Conservation (phyloP, 2,888 invertebrate genomes). For the Tigriopus californicus region DNA sequence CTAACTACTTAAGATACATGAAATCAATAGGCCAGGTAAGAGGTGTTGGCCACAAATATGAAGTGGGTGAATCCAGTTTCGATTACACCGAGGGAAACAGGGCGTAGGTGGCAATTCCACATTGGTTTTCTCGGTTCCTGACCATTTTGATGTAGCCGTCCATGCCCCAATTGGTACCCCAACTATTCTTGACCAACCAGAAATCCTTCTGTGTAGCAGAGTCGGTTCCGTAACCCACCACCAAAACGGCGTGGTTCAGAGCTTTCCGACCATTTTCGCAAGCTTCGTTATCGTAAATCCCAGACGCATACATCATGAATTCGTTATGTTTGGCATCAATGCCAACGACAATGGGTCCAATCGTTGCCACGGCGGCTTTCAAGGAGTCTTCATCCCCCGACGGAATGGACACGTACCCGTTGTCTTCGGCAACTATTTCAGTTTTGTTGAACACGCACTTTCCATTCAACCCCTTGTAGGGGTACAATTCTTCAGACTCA, state of each 20-base stretch:
- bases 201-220: slow-evolving; percentile 41
- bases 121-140: slow-evolving; percentile 60
- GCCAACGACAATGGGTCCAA: slow-evolving; percentile 68
- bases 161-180: slow-evolving; percentile 60
- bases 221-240: slow-evolving; percentile 56
- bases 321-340: slow-evolving; percentile 68
- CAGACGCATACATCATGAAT: slow-evolving; percentile 55
- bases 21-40: too few species aligned
- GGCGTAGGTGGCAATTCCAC: slow-evolving; percentile 63
- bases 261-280: slow-evolving; percentile 39
- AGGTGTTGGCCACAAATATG: too few species aligned
- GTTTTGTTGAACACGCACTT: slow-evolving; percentile 31
- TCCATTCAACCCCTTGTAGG: slow-evolving; percentile 49
- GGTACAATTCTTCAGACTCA: slow-evolving; percentile 71
- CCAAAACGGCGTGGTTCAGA: slow-evolving; percentile 69
- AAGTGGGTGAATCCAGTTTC: too few species aligned
- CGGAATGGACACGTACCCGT: slow-evolving; percentile 51
- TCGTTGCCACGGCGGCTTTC: slow-evolving; percentile 54
- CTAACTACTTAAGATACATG: too few species aligned
- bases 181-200: slow-evolving; percentile 76
- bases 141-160: slow-evolving; percentile 73
- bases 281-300: slow-evolving; percentile 52
- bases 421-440: slow-evolving; percentile 55
- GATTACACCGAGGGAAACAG: slow-evolving; percentile 64
- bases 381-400: slow-evolving; percentile 49